Evolutionary conservation across 1,140 invertebrate genomes (phyloP), one percentile per base, ranked within the genome.

Genomic region (Sitophilus oryzae): DNA sequence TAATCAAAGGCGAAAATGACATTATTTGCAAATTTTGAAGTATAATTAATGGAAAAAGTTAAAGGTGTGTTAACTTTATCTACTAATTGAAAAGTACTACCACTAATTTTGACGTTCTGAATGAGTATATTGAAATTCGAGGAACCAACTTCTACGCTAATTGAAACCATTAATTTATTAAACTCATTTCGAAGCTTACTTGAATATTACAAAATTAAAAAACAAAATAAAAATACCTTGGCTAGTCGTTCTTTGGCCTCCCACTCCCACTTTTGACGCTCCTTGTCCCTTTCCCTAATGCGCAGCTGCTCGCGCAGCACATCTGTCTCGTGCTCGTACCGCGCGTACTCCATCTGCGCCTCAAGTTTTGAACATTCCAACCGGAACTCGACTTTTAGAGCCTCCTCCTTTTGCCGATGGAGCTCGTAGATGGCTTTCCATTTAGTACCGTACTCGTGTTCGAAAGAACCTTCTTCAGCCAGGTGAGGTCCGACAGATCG

Each of bases 371-470:
- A 88, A 69, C 91, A 84, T 66, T 93, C 90, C 71, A 89, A 82
- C 58, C 87, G 82, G 73, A 97, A 83, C 74, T 98, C 95, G 53
- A 87, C 81, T 67, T 94, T 91, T 0, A 98, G 72, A 8, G 90
- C 86, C 52, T 92, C 85, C 67, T 92, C 84, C 60, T 94, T 93
- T 63, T 93, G 87, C 61, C 92, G 88, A 66, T 91, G 93, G 2
- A 96, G 73, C 65, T 95, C 89, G 69, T 93, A 86, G 22, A 99
- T 73, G 62, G 96, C 89, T 73, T 98, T 98, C 93, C 95, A 98
- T 38, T 92, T 84, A 19, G 86, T 86, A 9, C 92, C 94, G 76
- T 96, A 96, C 66, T 96, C 91, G 67, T 89, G 89, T 69, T 98
- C 95, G 76, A 98, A 97, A 41, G 88, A 89, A 37, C 85, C 88